Conservation (phyloP, 2,888 invertebrate genomes). For the Cordilura impudica region DNA sequence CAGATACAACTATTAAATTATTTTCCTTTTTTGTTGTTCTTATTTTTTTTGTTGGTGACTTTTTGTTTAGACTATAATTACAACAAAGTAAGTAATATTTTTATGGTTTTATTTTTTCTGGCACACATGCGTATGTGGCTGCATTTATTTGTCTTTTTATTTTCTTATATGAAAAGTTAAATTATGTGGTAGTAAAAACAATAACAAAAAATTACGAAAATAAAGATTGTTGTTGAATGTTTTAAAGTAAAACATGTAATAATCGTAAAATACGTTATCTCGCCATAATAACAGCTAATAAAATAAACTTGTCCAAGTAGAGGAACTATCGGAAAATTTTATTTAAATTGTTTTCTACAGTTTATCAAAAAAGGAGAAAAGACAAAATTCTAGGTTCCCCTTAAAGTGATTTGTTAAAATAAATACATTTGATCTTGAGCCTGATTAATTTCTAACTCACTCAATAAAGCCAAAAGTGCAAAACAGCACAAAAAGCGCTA, state of each 20-base stretch:
- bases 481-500: too few species aligned
- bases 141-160: not conserved
- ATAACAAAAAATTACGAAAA: too few species aligned
- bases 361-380: too few species aligned
- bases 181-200: conserved; percentile 12
- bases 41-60: not conserved
- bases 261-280: conserved; percentile 10
- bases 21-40: not conserved
- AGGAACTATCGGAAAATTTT: too few species aligned
- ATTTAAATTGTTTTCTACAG: too few species aligned
- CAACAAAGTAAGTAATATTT: conserved; percentile 42
- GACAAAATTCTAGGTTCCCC: too few species aligned
- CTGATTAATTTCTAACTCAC: too few species aligned
- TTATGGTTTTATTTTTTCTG: not conserved
- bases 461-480: too few species aligned
- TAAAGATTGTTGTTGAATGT: not conserved
- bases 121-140: not conserved
- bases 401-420: too few species aligned
- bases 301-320: not conserved
- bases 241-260: not conserved
- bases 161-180: conserved; percentile 3
- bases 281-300: conserved; percentile 15
- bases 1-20: conserved; percentile 4
- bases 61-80: conserved; percentile 5
- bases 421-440: too few species aligned